These are phyloP conservation scores for Anoncus sp. DNA, from an alignment of 2,888 invertebrate genomes.

Conservation along the genomic window DNA sequence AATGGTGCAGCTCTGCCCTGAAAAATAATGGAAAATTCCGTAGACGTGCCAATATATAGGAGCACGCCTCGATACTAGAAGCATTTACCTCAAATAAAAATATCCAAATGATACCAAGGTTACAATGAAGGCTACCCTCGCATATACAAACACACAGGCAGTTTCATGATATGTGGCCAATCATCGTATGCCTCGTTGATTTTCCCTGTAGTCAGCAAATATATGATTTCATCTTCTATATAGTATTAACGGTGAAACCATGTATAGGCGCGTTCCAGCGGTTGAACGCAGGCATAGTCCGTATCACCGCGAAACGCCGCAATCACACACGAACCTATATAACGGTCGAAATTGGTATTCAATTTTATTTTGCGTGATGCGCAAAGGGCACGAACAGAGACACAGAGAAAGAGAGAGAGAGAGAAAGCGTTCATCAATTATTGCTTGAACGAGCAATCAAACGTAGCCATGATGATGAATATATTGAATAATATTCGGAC, in stretches of 20 bases:
- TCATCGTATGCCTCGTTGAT: slow-evolving; percentile 25
- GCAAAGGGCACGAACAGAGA: slow-evolving; percentile 54
- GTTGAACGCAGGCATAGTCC: slow-evolving; percentile 34
- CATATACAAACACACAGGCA: background rate
- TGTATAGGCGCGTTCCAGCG: slow-evolving; percentile 43
- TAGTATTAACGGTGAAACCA: slow-evolving; percentile 15
- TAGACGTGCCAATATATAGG: no score
- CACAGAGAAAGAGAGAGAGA: no score
- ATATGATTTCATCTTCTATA: slow-evolving; percentile 27
- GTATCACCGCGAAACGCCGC: slow-evolving; percentile 27
- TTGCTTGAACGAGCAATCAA: slow-evolving; percentile 62
- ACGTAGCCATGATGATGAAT: slow-evolving; percentile 70
- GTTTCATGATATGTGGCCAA: background rate
- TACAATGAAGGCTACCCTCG: slow-evolving; percentile 1
- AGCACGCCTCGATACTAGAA: no score
- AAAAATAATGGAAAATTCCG: no score
- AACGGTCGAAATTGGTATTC: slow-evolving; percentile 36
- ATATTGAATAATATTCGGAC: slow-evolving; percentile 77
- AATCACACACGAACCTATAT: slow-evolving; percentile 6
- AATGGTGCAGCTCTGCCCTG: no score
- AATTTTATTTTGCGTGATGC: slow-evolving; percentile 46
- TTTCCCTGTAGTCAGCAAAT: slow-evolving; percentile 11
- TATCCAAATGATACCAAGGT: background rate
- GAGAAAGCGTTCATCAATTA: slow-evolving; percentile 67
- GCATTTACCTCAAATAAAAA: background rate